Percentiles rank a stretch among this genome's conserved stretches.
phyloP scores from a whole-genome alignment of 2,113 vertebrate species.

The Marcusenius ussheri region DNA sequence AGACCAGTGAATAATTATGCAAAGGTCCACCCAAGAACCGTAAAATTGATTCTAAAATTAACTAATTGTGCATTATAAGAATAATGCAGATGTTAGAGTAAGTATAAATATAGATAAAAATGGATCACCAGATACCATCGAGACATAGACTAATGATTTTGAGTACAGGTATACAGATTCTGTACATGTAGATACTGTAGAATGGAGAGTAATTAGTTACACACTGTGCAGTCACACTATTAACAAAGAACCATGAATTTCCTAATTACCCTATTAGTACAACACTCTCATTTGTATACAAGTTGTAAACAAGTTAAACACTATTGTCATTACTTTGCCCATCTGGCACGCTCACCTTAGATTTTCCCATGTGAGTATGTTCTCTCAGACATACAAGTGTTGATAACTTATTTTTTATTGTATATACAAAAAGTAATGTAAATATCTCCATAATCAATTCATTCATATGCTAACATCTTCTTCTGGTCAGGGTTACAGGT shows the following conservation, averaged over 20 bases:
- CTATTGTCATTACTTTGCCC: slow-evolving; percentile 31
- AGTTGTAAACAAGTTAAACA: slow-evolving; percentile 39
- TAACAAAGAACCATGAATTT: slow-evolving; percentile 39
- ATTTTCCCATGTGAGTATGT: neutral
- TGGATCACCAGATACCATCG: neutral
- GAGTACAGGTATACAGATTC: neutral
- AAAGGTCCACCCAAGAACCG: neutral
- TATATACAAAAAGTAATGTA: neutral
- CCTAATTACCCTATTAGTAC: slow-evolving; percentile 47
- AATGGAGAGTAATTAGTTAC: slow-evolving; percentile 30
- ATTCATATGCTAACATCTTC: neutral
- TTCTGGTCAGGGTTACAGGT: neutral
- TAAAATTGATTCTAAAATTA: neutral
- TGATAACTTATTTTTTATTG: neutral
- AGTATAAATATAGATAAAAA: neutral
- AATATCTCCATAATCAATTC: neutral
- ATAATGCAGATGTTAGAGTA: neutral
- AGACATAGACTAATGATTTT: neutral
- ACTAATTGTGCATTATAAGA: neutral
- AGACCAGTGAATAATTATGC: neutral
- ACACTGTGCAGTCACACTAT: slow-evolving; percentile 35
- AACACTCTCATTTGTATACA: slow-evolving; percentile 37
- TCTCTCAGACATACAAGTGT: neutral
- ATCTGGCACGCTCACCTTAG: slow-evolving; percentile 26
- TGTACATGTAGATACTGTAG: neutral